These are phyloP conservation scores for Ophiothrix spiculata DNA, from an alignment of 35 echinoderm and acorn worm genomes.

Conservation along the genomic window DNA sequence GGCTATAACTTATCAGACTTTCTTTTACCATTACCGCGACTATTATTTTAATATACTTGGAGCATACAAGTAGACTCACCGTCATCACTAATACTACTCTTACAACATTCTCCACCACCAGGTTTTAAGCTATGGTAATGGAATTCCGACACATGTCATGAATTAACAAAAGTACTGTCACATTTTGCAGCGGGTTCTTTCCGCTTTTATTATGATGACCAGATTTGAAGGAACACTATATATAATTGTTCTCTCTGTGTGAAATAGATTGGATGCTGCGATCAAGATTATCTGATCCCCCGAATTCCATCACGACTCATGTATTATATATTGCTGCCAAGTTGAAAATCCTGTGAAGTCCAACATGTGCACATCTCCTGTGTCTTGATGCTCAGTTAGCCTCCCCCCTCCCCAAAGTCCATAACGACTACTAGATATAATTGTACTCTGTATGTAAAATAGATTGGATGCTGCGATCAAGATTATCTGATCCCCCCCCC, in stretches of 20 bases:
- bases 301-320: neutral
- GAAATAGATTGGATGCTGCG: neutral
- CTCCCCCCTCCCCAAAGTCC: no score
- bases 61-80: no score
- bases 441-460: no score
- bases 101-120: no score
- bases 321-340: neutral
- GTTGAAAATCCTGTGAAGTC: neutral
- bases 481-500: no score
- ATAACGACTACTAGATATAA: no score
- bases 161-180: neutral
- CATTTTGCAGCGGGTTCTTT: neutral
- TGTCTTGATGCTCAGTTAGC: neutral
- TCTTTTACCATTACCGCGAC: no score
- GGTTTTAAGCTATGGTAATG: neutral
- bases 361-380: no score
- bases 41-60: no score
- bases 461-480: no score
- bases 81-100: no score
- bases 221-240: neutral
- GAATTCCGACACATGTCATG: neutral
- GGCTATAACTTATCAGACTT: no score
- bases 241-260: neutral
- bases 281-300: neutral
- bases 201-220: neutral